These are phyloP conservation scores for Australoheros scitulus DNA, from an alignment of 2,113 vertebrate genomes.

Conservation along the genomic window DNA sequence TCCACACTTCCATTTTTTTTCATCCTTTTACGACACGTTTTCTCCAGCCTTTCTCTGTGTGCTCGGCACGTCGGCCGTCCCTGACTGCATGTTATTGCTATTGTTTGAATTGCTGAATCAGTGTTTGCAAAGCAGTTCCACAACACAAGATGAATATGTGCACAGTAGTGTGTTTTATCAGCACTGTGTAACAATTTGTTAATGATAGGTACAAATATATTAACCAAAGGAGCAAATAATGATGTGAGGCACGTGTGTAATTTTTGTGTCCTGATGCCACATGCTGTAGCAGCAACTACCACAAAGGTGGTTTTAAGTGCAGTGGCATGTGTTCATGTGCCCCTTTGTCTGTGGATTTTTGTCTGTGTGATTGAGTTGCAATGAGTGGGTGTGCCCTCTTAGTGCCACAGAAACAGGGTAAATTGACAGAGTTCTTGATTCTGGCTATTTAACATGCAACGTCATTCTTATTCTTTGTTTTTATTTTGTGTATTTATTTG, in stretches of 20 bases:
- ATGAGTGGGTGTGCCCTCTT: neutral
- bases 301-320: neutral
- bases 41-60: neutral
- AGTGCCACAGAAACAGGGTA: neutral
- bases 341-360: neutral
- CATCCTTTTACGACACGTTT: neutral
- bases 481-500: neutral
- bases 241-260: neutral
- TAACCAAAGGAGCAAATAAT: neutral
- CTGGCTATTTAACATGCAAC: neutral
- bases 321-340: neutral
- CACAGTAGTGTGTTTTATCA: neutral
- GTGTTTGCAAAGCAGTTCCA: conserved; percentile 6
- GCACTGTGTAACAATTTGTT: neutral
- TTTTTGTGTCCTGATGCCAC: neutral
- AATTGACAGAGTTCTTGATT: neutral
- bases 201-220: neutral
- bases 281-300: neutral
- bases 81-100: neutral
- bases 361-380: neutral
- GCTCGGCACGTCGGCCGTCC: neutral
- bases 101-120: conserved; percentile 41
- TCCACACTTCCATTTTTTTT: neutral
- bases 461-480: neutral
- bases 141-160: neutral